Conservation (phyloP, 2,888 invertebrate genomes). For the Campoletis raptor region DNA sequence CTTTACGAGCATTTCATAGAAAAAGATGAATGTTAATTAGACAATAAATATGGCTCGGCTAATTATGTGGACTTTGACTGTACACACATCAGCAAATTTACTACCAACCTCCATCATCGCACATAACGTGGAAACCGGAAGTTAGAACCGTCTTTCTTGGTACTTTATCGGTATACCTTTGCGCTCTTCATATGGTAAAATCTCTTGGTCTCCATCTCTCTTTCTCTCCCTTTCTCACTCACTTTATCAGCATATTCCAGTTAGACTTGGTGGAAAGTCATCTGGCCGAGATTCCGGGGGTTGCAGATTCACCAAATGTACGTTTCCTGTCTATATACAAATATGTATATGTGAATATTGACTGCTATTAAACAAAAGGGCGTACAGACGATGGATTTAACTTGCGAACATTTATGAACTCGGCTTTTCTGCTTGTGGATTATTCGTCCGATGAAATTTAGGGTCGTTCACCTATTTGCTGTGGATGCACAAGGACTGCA, state of each 20-base stretch:
- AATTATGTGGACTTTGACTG: not conserved
- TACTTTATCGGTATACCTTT: constrained; percentile 28
- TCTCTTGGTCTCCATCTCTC: not conserved
- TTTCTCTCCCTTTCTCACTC: not conserved
- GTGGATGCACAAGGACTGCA: constrained; percentile 5
- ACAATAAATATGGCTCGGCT: not conserved
- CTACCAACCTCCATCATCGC: constrained; percentile 34
- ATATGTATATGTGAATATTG: constrained; percentile 6
- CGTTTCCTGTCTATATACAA: constrained; percentile 8
- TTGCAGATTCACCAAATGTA: constrained; percentile 26
- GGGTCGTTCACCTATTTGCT: constrained; percentile 34
- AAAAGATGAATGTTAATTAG: not conserved
- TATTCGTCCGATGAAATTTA: not conserved
- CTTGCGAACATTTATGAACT: not conserved
- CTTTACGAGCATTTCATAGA: not conserved
- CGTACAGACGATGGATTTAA: not conserved
- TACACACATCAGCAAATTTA: constrained; percentile 6
- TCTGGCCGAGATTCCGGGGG: constrained; percentile 13
- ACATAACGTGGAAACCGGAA: constrained; percentile 45
- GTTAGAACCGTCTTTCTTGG: constrained; percentile 54
- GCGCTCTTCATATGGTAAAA: constrained; percentile 14
- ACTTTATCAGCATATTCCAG: constrained; percentile 14
- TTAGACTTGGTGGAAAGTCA: constrained; percentile 22
- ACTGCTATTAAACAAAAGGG: not conserved
- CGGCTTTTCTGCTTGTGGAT: not conserved